Base-by-base conservation (phyloP, 1,140 invertebrate genomes). In the Microvelia longipes region DNA sequence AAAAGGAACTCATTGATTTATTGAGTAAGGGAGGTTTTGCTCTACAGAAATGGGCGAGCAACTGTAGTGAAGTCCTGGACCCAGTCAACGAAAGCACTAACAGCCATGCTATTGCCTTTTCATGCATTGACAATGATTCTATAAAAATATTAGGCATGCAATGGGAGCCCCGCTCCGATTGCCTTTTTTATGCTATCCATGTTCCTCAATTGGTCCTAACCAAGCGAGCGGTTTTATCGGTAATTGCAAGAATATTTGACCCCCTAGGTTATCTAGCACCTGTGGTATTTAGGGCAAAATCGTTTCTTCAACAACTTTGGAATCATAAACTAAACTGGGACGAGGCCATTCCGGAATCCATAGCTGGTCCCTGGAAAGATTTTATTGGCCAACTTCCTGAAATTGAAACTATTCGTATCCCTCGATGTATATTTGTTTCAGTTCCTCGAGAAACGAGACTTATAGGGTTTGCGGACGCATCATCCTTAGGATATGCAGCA, bases 391-490 rank as follows among this genome's bases (percentile, higher is more conserved):
- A 75, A 19, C 63, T 75, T 13, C 5, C 35, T 50, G 35, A 50
- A 11, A 50, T 50, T 50, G 35, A 50, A 11, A 11, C 35, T 11
- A 50, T 50, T 19, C 35, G 35, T 50, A 50, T 50, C 28, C 1
- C 29, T 69, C 71, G 24, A 66, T 70, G 15, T 5, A 19, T 35
- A 64, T 70, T 29, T 69, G 63, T 14, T 60, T 67, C 13, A 29
- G 61, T 27, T 60, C 71, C 67, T 28, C 64, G 14, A 14, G 60
- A 27, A 13, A 15, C 15, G 14, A 24, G 75, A 64, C 1, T 75
- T 13, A 67, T 73, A 25, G 74, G 75, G 0, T 80, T 78, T 71
- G 75, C 74, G 60, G 79, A 80, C 74, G 78, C 78, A 1, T 77
- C 75, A 60, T 63, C 75, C 67, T 70, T 70, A 13, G 77, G 74